Conservation (phyloP, 2,797 vertebrate species). For the Eulemur coronatus region DNA sequence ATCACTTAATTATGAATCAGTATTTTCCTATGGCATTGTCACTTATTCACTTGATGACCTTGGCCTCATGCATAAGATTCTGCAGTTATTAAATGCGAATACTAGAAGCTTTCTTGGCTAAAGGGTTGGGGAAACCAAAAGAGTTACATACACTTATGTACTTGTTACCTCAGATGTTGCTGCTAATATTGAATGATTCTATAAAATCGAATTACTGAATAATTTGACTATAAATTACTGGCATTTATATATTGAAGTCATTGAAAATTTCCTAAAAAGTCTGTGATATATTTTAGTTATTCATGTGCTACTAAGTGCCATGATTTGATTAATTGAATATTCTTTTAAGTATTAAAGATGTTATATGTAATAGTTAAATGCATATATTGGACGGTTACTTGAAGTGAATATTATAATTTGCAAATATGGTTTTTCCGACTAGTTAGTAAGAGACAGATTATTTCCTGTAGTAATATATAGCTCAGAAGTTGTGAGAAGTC, state of each 20-base stretch:
- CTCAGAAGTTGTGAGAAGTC: background rate
- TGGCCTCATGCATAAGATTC: slow-evolving; percentile 38
- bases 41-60: slow-evolving; percentile 24
- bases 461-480: background rate
- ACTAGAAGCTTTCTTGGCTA: background rate
- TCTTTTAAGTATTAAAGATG: background rate
- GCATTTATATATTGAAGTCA: slow-evolving; percentile 18
- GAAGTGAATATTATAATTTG: background rate
- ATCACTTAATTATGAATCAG: slow-evolving; percentile 42
- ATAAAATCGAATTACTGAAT: slow-evolving; percentile 25
- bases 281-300: background rate
- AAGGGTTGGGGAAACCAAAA: background rate
- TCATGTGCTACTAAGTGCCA: background rate
- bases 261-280: slow-evolving; percentile 24
- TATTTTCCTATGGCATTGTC: slow-evolving; percentile 24
- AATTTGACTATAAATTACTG: slow-evolving; percentile 26
- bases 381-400: background rate
- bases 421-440: slow-evolving; percentile 22
- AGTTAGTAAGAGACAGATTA: background rate
- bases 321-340: slow-evolving; percentile 36
- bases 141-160: background rate
- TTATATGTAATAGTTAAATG: slow-evolving; percentile 23
- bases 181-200: slow-evolving; percentile 25
- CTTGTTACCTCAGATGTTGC: background rate
- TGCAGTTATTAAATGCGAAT: slow-evolving; percentile 44